Evolutionary conservation across 2,113 vertebrate genomes (phyloP).

Genomic region (Lamprotornis superbus): DNA sequence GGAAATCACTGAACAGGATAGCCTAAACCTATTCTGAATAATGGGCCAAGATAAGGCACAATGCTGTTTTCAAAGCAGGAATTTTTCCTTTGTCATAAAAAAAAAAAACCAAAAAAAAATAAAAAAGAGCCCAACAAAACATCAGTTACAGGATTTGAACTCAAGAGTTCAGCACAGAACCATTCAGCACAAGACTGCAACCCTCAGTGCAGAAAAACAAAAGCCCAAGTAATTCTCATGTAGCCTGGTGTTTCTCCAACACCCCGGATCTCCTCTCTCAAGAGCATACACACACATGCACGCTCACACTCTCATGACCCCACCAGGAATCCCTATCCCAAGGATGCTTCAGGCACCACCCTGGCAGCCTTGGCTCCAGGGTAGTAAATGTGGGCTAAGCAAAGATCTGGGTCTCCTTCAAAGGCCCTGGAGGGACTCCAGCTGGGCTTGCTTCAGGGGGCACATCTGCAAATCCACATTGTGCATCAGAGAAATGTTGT

Average conservation of each 20-base stretch:
- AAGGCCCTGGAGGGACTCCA: neutral
- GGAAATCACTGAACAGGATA: neutral
- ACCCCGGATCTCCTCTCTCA: neutral
- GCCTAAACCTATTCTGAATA: fast-evolving
- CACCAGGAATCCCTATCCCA: neutral
- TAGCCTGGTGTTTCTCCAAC: neutral
- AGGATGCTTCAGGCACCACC: neutral
- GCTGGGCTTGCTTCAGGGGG: neutral
- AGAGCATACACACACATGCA: fast-evolving
- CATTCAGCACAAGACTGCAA: neutral
- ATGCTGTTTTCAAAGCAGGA: neutral
- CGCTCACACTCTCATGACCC: fast-evolving
- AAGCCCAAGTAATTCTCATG: neutral
- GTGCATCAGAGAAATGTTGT: neutral
- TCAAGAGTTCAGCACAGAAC: neutral
- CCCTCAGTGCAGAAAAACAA: neutral
- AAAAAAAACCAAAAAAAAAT: neutral
- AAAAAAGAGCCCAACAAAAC: neutral
- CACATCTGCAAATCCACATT: neutral
- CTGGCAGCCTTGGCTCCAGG: neutral
- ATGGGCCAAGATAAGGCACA: neutral
- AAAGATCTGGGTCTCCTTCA: neutral
- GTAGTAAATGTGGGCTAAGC: neutral
- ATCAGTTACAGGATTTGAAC: neutral
- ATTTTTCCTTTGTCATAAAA: neutral